Conservation (phyloP, 2,888 invertebrate species). For the Eurytoma californica region DNA sequence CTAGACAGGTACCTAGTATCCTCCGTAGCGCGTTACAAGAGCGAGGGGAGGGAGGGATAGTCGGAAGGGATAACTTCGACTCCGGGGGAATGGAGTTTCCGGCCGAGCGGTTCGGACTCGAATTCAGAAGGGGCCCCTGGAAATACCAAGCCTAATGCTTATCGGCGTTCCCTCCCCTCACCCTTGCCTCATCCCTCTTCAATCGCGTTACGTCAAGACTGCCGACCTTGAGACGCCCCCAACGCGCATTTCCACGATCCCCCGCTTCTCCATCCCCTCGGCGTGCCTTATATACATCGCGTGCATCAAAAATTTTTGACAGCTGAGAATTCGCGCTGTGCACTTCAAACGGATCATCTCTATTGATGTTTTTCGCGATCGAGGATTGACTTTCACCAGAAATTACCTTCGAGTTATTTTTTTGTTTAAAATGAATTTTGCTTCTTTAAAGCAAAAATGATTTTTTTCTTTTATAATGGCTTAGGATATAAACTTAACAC, state of each 20-base stretch:
- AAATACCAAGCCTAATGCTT: conserved; percentile 22
- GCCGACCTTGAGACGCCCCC: not conserved
- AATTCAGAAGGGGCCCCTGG: not conserved
- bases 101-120: not conserved
- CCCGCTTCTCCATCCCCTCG: not conserved
- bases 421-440: no score
- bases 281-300: not conserved
- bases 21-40: not conserved
- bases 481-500: no score
- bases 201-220: conserved; percentile 4
- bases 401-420: no score
- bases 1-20: not conserved
- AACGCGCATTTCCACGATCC: conserved; percentile 6
- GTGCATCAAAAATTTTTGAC: no score
- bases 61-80: not conserved
- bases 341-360: no score
- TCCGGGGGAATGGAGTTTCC: conserved; percentile 9
- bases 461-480: no score
- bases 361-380: no score
- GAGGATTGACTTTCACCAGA: no score
- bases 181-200: not conserved
- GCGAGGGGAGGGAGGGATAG: not conserved
- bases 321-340: no score
- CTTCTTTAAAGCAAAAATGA: no score
- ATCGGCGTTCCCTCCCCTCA: not conserved